phyloP scores from a whole-genome alignment of 2,113 vertebrate species.

The Corydoras maculifer region DNA sequence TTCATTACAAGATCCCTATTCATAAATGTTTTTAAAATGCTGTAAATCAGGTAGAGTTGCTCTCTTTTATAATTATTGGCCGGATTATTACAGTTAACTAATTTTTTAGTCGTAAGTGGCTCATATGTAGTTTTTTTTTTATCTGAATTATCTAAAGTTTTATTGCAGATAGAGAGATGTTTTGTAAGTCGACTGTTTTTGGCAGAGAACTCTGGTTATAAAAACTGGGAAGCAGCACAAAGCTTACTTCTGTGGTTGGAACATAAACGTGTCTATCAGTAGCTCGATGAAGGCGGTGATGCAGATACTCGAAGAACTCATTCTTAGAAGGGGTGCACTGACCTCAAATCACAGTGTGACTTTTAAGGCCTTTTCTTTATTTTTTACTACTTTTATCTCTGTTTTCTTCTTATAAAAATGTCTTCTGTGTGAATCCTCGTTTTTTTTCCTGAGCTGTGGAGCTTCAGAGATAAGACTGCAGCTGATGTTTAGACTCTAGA shows the following conservation, averaged over 20 bases:
- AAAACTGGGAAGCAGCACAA: background rate
- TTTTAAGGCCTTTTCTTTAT: background rate
- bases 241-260: background rate
- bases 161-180: too few relatives aligned
- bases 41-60: too few relatives aligned
- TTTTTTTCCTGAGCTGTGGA: background rate
- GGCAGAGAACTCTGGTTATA: too few relatives aligned
- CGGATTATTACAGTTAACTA: too few relatives aligned
- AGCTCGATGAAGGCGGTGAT: background rate
- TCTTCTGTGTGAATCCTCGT: constrained; percentile 7
- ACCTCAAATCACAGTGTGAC: background rate
- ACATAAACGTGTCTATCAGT: background rate
- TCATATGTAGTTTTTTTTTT: too few relatives aligned
- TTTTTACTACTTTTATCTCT: background rate
- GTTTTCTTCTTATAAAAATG: background rate
- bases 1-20: too few relatives aligned
- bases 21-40: too few relatives aligned
- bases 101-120: too few relatives aligned
- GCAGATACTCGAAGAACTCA: background rate
- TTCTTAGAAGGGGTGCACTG: background rate
- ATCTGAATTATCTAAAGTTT: too few relatives aligned
- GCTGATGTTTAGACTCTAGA: background rate
- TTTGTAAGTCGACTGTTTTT: too few relatives aligned
- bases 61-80: too few relatives aligned
- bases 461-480: background rate